Evolutionary conservation across 2,797 vertebrate genomes (phyloP).

Genomic region (Mormyrops boulengeri): DNA sequence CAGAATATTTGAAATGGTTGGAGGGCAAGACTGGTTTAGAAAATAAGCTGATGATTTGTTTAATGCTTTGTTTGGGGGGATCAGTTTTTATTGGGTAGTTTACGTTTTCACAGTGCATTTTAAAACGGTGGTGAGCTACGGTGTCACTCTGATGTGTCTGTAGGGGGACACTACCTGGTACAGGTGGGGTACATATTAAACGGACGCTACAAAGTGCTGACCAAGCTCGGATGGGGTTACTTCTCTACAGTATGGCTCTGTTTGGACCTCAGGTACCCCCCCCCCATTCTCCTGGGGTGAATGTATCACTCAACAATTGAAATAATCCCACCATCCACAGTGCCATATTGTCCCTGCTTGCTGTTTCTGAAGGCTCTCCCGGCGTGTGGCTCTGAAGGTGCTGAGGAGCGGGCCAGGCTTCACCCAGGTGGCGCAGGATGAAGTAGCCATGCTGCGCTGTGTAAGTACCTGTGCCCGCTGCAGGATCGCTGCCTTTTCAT

Average conservation of each 20-base stretch:
- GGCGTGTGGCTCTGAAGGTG: conserved; percentile 72
- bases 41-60: background rate
- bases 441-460: conserved; percentile 66
- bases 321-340: background rate
- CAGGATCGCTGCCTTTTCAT: background rate
- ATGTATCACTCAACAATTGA: background rate
- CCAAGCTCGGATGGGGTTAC: conserved; percentile 67
- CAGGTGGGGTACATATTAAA: conserved; percentile 66
- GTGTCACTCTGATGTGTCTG: conserved; percentile 6
- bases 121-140: background rate
- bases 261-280: conserved; percentile 56
- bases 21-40: background rate
- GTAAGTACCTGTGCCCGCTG: conserved; percentile 47
- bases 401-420: conserved; percentile 68
- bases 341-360: background rate
- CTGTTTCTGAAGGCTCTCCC: conserved; percentile 36
- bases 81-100: background rate
- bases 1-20: background rate
- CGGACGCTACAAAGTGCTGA: conserved; percentile 63
- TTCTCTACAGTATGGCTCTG: conserved; percentile 82
- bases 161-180: conserved; percentile 67
- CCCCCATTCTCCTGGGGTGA: background rate
- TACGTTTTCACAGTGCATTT: background rate
- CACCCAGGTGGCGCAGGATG: conserved; percentile 67
- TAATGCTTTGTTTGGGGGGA: background rate